These are phyloP conservation scores for Gymnocheta viridis DNA, from an alignment of 2,888 invertebrate species.

Conservation along the genomic window DNA sequence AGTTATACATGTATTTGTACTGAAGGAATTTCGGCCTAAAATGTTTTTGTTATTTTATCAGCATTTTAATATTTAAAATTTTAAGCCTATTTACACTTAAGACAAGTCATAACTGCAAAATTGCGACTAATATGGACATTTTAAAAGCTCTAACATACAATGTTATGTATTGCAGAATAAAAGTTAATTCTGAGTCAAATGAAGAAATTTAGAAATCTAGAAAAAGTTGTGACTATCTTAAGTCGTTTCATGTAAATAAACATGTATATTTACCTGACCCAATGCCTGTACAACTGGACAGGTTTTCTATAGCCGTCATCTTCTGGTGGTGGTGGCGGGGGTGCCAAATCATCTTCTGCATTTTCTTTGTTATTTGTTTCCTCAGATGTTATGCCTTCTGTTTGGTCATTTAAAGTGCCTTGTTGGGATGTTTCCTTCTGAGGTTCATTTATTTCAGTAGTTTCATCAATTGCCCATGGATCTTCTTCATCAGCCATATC, in stretches of 20 bases:
- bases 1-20: conserved; percentile 92
- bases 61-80: too few species aligned
- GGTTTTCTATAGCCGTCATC: conserved; percentile 86
- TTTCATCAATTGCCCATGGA: conserved; percentile 84
- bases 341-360: conserved; percentile 82
- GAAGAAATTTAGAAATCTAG: too few species aligned
- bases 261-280: conserved; percentile 88
- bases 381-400: conserved; percentile 73
- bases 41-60: conserved; percentile 55
- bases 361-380: conserved; percentile 80
- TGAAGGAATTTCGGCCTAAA: conserved; percentile 90
- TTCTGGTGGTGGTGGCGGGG: conserved; percentile 82
- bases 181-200: too few species aligned
- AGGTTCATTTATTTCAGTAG: conserved; percentile 69
- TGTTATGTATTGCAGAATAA: too few species aligned
- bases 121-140: too few species aligned
- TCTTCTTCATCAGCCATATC: conserved; percentile 83
- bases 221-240: too few species aligned
- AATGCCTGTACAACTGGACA: conserved; percentile 88
- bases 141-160: too few species aligned
- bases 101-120: too few species aligned
- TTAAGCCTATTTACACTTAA: too few species aligned
- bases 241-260: too few species aligned
- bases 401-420: conserved; percentile 76
- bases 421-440: conserved; percentile 62